Base-by-base conservation (phyloP, 2,113 vertebrate genomes). In the Passer domesticus region DNA sequence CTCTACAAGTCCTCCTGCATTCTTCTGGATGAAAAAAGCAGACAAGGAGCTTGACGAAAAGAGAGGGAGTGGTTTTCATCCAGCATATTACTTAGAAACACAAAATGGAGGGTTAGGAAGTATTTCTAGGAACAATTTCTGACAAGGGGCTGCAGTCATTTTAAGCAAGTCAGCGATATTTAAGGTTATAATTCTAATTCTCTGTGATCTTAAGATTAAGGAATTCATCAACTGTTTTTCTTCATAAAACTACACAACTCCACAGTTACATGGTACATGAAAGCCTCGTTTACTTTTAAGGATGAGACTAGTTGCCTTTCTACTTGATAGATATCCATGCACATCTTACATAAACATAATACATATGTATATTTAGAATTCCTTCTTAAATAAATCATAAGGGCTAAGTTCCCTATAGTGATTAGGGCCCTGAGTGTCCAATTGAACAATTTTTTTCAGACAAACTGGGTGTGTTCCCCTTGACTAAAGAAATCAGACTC, bases 41-140 rank as follows among this genome's bases (percentile, higher is more conserved):
- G 55, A 69, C 62, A 78, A 75, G 39, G 17, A 62, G 35, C 56
- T 75, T 68, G 46, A 69, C 47, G 47, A 90, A 85, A 58, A 30
- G 62, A 89, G 22, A 90, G 35, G 10, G 33, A 86, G 60, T 33
- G 11, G 33, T 70, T 89, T 80, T 91, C 43, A 85, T 52, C 49
- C 75, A 88, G 50, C 41, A 39, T 64, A 53, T 83, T 76, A 73
- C 64, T 86, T 92, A 87, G 78, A 92, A 96, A 87, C 72, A 95
- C 47, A 88, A 96, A 96, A 97, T 89, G 76, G 91, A 92, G 52
- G 44, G 14, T 83, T 88, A 69, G 77, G 90, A 80, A 96, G 53
- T 60, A 69, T 75, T 49, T 75, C 49, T 92, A 87, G 49, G 64
- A 95, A 93, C 49, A 43, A 41, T 52, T 92, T 92, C 58, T 90